Percentiles rank a stretch among this genome's conserved stretches.
Evolutionary conservation across 2,888 invertebrate species (phyloP).

Genomic region (Podotricha telesiphe): DNA sequence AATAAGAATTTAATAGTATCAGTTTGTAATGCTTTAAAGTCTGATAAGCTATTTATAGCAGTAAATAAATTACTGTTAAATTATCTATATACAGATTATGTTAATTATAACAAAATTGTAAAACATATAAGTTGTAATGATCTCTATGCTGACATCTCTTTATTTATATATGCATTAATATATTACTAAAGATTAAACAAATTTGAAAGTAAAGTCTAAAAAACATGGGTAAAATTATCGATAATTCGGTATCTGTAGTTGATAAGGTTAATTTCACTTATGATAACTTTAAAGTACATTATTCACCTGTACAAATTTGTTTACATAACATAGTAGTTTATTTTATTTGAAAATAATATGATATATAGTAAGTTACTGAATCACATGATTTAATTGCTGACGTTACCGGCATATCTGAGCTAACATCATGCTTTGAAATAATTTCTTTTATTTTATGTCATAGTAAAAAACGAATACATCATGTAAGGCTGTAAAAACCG

Average conservation of each 20-base stretch:
- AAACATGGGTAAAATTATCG: conserved; percentile 1
- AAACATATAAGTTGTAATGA: background rate
- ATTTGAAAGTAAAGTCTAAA: conserved; percentile 23
- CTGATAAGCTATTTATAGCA: too few relatives aligned
- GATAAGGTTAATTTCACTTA: conserved; percentile 20
- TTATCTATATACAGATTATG: conserved; percentile 6
- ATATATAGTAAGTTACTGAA: background rate
- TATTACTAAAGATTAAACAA: conserved; percentile 14
- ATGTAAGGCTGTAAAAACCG: conserved; percentile 16
- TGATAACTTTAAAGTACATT: conserved; percentile 10
- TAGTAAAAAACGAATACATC: background rate
- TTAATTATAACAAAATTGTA: too few relatives aligned
- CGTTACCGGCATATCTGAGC: background rate
- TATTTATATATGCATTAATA: background rate
- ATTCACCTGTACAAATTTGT: conserved; percentile 15
- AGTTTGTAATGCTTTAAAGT: too few relatives aligned
- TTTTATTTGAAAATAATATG: too few relatives aligned
- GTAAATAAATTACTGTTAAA: too few relatives aligned
- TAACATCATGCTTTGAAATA: conserved; percentile 6
- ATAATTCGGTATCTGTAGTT: conserved; percentile 16
- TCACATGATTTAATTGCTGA: conserved; percentile 18
- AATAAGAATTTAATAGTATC: too few relatives aligned
- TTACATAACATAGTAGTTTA: conserved; percentile 8
- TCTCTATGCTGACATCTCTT: background rate
- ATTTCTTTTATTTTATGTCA: background rate